These are phyloP conservation scores for Muscicapa comitata DNA, from an alignment of 2,797 vertebrate genomes.

Conservation along the genomic window DNA sequence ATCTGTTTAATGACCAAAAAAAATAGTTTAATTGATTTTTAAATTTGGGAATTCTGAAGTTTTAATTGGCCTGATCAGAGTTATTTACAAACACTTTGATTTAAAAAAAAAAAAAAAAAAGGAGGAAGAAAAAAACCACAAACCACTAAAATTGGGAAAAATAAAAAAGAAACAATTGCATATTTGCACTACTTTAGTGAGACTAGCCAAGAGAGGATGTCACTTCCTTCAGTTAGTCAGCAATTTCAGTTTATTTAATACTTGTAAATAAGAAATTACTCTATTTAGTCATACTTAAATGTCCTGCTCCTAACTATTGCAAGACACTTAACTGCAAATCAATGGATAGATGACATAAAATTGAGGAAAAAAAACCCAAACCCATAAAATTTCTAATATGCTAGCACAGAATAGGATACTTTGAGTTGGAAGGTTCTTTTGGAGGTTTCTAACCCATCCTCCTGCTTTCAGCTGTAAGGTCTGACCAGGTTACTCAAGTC, in stretches of 20 bases:
- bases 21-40: conserved; percentile 25
- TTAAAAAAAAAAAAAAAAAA: not conserved
- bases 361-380: not conserved
- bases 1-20: conserved; percentile 25
- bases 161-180: too few species aligned
- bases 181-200: not conserved
- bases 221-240: not conserved
- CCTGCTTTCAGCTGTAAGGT: not conserved
- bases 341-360: not conserved
- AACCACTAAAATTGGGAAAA: not conserved
- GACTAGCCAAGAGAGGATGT: not conserved
- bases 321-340: not conserved
- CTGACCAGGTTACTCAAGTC: not conserved
- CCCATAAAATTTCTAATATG: conserved; percentile 42
- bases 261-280: conserved; percentile 5
- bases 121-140: rapidly evolving
- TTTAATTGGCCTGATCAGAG: not conserved
- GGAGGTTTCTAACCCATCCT: not conserved
- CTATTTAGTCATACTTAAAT: not conserved
- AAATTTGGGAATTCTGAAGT: not conserved
- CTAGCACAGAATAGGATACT: not conserved
- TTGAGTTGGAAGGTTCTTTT: not conserved
- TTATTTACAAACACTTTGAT: not conserved
- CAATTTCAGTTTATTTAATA: conserved; percentile 50
- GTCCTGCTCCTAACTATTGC: not conserved